Evolutionary conservation across 2,888 invertebrate genomes (phyloP).

Genomic region (Chironomus riparius): DNA sequence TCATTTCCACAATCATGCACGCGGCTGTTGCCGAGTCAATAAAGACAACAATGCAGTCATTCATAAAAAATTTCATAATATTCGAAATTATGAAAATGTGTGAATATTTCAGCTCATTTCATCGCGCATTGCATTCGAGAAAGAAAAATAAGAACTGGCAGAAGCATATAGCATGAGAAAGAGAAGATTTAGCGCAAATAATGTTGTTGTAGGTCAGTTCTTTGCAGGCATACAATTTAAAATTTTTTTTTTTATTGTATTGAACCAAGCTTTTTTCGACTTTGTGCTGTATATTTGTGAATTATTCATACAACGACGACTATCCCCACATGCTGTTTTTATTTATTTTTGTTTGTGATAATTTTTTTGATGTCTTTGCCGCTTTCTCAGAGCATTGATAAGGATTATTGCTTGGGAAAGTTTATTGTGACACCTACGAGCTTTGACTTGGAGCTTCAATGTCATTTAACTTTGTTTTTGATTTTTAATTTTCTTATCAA

Average conservation of each 20-base stretch:
- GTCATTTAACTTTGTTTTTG: neutral
- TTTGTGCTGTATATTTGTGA: too few species aligned
- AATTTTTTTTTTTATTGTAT: too few species aligned
- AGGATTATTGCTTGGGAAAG: neutral
- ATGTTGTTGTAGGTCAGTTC: neutral
- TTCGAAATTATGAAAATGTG: neutral
- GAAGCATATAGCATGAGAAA: too few species aligned
- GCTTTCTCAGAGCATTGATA: neutral
- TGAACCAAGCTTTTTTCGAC: too few species aligned
- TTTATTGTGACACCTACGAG: neutral
- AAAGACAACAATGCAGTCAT: neutral
- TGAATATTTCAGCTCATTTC: neutral
- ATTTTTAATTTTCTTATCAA: neutral
- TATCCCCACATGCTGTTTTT: neutral
- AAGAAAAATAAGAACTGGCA: too few species aligned
- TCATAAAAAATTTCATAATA: neutral
- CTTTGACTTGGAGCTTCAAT: neutral
- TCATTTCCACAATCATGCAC: too few species aligned
- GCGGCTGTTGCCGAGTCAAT: too few species aligned
- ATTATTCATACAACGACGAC: too few species aligned
- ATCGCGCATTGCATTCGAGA: neutral
- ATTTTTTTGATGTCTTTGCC: neutral
- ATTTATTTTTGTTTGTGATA: slow-evolving; percentile 1
- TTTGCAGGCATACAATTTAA: too few species aligned
- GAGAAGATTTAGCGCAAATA: too few species aligned